Evolutionary conservation across 2,113 vertebrate genomes (phyloP), one percentile per base, ranked within the genome.

Genomic region (Centrocercus urophasianus): DNA sequence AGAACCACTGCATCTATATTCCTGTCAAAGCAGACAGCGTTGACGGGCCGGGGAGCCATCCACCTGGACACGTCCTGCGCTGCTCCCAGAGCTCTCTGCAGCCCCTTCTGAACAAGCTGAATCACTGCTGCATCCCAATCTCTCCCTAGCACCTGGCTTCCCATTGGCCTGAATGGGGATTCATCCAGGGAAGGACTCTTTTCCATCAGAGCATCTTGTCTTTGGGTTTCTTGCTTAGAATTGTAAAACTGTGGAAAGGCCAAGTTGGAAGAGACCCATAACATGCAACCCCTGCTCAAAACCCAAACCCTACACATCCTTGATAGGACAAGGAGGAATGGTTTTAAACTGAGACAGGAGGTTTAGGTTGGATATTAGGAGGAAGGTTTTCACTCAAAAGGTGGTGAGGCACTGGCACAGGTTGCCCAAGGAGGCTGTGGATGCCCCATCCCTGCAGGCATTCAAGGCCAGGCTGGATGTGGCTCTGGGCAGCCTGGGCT

Each of bases 1-100:
- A 97, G 93, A 86, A 88, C 86, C 90, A 60, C 21, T 90, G 59
- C 83, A 97, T 97, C 96, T 96, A 87, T 96, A 89, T 86, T 72
- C 93, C 91, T 96, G 96, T 96, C 97, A 96, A 40, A 90, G 71
- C 47, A 90, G 89, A 89, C 78, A 48, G 93, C 19, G 84, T 91
- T 95, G 89, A 93, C 81, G 18, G 34, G 72, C 50, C 74, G 71
- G 87, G 3, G 13, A 88, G 93, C 78, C 74, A 95, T 67, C 76
- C 60, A 50, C 70, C 89, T 72, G 93, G 88, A 38, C 22, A 10
- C n/a, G 56, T 56, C 13, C n/a, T 14, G 43, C 18, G 75, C 27
- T 3, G 20, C 90, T 66, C 47, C 22, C 27, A n/a, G 4, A 69
- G 12, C 20, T 34, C 36, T 4, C 28, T 24, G 57, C n/a, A 54